Evolutionary conservation across 2,797 vertebrate species (phyloP).

Genomic region (Sandelia bainsii): DNA sequence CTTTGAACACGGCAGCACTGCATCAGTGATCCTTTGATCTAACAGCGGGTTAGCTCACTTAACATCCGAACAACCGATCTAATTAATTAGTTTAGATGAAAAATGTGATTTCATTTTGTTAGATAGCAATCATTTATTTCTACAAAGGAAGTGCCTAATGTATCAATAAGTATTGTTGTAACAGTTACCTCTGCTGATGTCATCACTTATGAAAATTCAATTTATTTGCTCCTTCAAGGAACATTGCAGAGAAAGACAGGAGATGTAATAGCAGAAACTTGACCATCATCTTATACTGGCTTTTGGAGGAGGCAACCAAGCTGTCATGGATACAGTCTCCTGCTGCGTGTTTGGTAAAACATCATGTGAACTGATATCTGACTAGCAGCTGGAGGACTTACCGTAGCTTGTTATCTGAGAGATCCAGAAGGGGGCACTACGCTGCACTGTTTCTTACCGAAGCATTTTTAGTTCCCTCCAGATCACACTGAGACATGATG

Average conservation of each 20-base stretch:
- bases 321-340: background rate
- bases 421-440: background rate
- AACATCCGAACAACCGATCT: background rate
- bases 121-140: background rate
- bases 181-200: conserved; percentile 6
- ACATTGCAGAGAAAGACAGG: background rate
- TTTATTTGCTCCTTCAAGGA: conserved; percentile 48
- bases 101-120: background rate
- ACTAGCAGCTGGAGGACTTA: conserved; percentile 51
- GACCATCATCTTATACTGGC: background rate
- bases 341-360: background rate
- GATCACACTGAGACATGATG: conserved; percentile 74
- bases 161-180: background rate
- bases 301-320: background rate
- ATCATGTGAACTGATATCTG: background rate
- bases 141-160: background rate
- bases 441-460: background rate
- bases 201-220: conserved; percentile 1
- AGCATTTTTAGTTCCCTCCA: background rate
- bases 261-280: conserved; percentile 14
- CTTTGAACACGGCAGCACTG: conserved; percentile 57
- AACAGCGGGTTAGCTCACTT: background rate
- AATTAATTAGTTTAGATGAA: background rate
- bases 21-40: conserved; percentile 40
- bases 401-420: conserved; percentile 28